Base-by-base conservation (phyloP, 2,797 vertebrate genomes). In the Chaunax sp. region DNA sequence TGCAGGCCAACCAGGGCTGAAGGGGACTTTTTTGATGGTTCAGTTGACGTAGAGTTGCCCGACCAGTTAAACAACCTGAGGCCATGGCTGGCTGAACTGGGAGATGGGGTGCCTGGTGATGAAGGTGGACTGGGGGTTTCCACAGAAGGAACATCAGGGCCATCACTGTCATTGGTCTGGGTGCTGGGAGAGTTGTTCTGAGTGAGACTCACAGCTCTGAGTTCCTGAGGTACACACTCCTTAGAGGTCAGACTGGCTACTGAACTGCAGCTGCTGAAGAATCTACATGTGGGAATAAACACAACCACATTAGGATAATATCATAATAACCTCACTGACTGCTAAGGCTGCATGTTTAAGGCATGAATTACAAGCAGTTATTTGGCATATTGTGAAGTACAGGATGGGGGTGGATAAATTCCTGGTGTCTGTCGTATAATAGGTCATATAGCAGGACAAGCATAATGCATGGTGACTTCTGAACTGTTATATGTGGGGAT, bases 11-110 rank as follows among this genome's bases (percentile, higher is more conserved):
- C 44, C 11, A 92, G 43, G 2, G 82, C 76, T 2, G 53, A 65
- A 49, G 87, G 43, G 1, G 68, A 76, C 2, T 18, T 80, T 45
- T 4, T 74, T 0, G 84, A 66, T 47, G 30, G 85, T 44, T 87
- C 85, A 13, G 41, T 3, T 0, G 38, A 12, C 13, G 75, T 0
- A 1, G 92, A 80, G 66, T 57, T 82, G 64, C 73, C 84, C 16
- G 95, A 90, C 95, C 94, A 95, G 46, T 41, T 86, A 35, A 96
- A 97, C 5, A 94, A 92, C 14, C 84, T 72, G 23, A 80, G 85
- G 20, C 90, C 84, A 52, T 50, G 79, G 40, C 86, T 88, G 77
- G 79, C 19, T 16, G 75, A 35, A 8, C 14, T 30, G 4, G 81
- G 59, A 12, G 79, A 38, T 0, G 61, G 15, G 7, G 11, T 10